These are phyloP conservation scores for Actinia tenebrosa DNA, from an alignment of 64 coral and sea anemone species.

Conservation along the genomic window DNA sequence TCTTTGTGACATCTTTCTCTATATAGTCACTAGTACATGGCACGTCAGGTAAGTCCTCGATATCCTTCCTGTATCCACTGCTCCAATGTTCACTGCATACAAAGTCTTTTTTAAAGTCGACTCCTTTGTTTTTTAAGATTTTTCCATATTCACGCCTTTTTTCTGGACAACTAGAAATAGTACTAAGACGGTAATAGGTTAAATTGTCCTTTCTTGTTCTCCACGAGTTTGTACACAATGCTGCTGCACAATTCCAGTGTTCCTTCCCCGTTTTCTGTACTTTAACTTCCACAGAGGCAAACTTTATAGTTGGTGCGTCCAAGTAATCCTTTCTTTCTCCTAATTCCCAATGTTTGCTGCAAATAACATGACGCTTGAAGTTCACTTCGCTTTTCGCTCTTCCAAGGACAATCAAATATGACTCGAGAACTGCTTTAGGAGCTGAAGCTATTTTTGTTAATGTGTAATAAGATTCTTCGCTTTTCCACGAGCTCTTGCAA, in stretches of 20 bases:
- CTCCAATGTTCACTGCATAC: constrained; percentile 28
- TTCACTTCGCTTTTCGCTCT: background rate
- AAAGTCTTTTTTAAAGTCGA: constrained; percentile 29
- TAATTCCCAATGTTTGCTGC: background rate
- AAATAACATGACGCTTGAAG: background rate
- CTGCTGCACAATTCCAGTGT: constrained; percentile 5
- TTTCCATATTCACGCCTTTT: constrained; percentile 25
- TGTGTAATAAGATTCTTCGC: background rate
- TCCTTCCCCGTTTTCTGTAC: background rate
- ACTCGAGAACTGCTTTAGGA: background rate
- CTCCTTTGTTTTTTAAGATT: constrained; percentile 37
- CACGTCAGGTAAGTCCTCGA: constrained; percentile 17
- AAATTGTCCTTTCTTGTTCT: constrained; percentile 19
- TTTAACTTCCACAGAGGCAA: background rate
- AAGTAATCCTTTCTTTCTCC: background rate
- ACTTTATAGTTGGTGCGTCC: background rate
- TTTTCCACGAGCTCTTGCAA: background rate
- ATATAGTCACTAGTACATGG: constrained; percentile 22
- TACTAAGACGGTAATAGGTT: background rate
- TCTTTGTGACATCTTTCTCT: constrained; percentile 11
- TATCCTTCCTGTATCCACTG: constrained; percentile 13
- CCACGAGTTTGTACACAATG: constrained; percentile 21
- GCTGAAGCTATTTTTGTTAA: background rate
- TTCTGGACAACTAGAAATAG: background rate
- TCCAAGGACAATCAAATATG: background rate